Percentiles rank a stretch among this genome's conserved stretches.
Evolutionary conservation across 2,888 invertebrate genomes (phyloP).

Genomic region (Drosophila atripex): DNA sequence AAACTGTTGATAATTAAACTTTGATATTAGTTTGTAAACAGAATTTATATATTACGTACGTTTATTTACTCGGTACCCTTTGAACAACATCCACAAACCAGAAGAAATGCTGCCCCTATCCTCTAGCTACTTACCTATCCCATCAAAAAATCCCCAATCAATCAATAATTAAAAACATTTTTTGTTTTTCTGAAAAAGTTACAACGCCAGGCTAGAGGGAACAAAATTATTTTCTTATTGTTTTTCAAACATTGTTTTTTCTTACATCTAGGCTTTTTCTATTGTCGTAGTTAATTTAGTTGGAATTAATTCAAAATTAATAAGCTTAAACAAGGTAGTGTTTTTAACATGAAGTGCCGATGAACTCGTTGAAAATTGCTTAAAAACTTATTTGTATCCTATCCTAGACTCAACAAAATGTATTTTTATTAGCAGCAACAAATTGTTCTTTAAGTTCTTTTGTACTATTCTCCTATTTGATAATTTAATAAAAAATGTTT

Average conservation of each 20-base stretch:
- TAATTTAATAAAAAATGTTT: constrained; percentile 61
- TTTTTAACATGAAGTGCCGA: constrained; percentile 28
- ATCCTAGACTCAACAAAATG: constrained; percentile 14
- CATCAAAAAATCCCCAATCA: not conserved
- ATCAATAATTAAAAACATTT: constrained; percentile 13
- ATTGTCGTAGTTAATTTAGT: constrained; percentile 8
- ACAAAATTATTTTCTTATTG: not conserved
- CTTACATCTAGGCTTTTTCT: constrained; percentile 2
- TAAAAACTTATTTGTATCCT: constrained; percentile 7
- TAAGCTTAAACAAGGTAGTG: constrained; percentile 10
- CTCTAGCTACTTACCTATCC: constrained; percentile 14
- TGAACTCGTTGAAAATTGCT: constrained; percentile 39
- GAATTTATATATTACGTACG: constrained; percentile 71
- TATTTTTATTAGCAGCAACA: constrained; percentile 25
- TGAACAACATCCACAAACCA: constrained; percentile 45
- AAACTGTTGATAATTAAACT: constrained; percentile 82
- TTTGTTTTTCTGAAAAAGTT: constrained; percentile 11
- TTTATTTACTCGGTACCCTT: constrained; percentile 68
- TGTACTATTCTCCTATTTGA: constrained; percentile 59
- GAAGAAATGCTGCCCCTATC: constrained; percentile 15
- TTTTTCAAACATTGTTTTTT: not conserved
- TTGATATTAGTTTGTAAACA: constrained; percentile 82
- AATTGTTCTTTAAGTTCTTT: constrained; percentile 55
- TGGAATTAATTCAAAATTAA: constrained; percentile 13
- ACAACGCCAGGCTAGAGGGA: not conserved